Evolutionary conservation across 2,113 vertebrate species (phyloP).

Genomic region (Oncorhynchus tshawytscha): DNA sequence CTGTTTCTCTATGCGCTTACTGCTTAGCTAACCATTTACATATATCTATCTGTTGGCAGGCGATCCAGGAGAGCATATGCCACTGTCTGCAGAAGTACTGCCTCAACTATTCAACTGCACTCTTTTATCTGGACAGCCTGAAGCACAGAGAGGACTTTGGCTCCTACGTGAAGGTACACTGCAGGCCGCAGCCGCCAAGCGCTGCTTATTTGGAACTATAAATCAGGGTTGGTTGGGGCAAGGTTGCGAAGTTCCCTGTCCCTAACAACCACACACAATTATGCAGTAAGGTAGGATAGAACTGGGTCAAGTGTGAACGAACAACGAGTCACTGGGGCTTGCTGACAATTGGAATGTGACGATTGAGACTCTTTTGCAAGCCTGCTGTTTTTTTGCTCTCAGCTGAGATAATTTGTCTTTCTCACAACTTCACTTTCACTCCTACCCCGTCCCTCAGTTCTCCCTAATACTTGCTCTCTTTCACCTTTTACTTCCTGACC

Average conservation of each 20-base stretch:
- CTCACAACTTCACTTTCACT: background rate
- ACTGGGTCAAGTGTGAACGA: constrained; percentile 13
- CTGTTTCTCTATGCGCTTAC: background rate
- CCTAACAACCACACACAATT: constrained; percentile 12
- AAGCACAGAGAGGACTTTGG: constrained; percentile 86
- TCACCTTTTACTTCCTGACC: constrained; percentile 4
- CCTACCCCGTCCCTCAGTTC: background rate
- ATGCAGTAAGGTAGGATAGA: background rate
- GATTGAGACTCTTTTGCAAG: constrained; percentile 3
- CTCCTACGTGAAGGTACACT: constrained; percentile 85
- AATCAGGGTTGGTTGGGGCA: constrained; percentile 16
- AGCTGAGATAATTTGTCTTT: constrained; percentile 11
- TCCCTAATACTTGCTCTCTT: constrained; percentile 4
- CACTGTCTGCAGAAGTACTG: constrained; percentile 89
- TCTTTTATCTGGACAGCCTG: constrained; percentile 87
- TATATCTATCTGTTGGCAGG: constrained; percentile 62
- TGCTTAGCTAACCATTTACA: background rate
- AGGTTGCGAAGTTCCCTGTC: constrained; percentile 14
- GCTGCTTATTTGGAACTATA: constrained; percentile 1
- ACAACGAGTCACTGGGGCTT: constrained; percentile 15
- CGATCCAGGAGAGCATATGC: constrained; percentile 82
- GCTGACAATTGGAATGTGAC: constrained; percentile 41
- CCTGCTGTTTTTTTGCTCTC: constrained; percentile 4
- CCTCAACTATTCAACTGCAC: constrained; percentile 84
- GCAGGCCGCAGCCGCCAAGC: background rate